Conservation (phyloP, 2,113 vertebrate species). For the Oxyura jamaicensis region DNA sequence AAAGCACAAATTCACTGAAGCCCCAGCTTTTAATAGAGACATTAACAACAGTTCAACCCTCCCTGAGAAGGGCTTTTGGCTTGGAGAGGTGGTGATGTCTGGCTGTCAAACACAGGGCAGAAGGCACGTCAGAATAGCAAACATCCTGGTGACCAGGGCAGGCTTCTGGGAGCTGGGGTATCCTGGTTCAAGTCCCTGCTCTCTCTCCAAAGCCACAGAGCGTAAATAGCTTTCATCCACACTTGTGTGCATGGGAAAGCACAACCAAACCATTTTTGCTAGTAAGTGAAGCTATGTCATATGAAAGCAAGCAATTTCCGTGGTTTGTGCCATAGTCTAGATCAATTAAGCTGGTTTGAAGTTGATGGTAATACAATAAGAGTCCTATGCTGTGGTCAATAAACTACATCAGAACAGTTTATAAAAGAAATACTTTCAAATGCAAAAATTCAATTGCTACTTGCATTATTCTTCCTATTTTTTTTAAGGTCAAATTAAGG, state of each 20-base stretch:
- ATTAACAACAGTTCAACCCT: background rate
- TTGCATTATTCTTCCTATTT: background rate
- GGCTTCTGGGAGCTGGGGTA: background rate
- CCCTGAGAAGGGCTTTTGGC: background rate
- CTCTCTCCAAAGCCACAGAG: background rate
- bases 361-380: background rate
- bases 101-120: background rate
- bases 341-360: background rate
- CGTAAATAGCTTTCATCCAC: background rate
- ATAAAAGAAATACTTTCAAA: background rate
- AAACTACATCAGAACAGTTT: background rate
- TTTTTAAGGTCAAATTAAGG: background rate
- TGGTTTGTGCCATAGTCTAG: background rate
- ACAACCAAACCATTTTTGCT: background rate
- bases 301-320: background rate
- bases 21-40: background rate
- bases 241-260: background rate
- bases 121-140: conserved; percentile 3
- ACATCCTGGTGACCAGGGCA: background rate
- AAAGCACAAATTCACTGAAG: background rate
- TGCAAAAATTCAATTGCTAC: background rate
- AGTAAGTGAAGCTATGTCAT: background rate
- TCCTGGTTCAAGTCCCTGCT: background rate
- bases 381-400: background rate
- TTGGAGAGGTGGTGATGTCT: background rate